These are phyloP conservation scores for Yponomeuta plumbellus DNA, from an alignment of 2,888 invertebrate species.

Conservation along the genomic window DNA sequence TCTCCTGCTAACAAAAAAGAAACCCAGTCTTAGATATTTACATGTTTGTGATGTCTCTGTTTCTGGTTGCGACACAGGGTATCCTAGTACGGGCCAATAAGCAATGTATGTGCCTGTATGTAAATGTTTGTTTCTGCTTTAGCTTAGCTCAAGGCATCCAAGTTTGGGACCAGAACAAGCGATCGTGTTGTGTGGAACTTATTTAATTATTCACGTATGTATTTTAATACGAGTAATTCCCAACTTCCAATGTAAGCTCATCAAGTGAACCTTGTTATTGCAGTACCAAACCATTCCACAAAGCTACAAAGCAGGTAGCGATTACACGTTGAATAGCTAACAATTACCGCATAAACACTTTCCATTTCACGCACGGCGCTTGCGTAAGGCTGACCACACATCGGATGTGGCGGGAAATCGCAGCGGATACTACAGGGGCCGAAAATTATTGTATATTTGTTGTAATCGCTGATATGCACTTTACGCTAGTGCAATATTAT, in stretches of 20 bases:
- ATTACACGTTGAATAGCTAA: neutral
- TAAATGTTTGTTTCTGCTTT: too few species aligned
- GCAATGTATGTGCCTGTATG: too few species aligned
- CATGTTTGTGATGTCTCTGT: too few species aligned
- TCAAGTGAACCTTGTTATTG: neutral
- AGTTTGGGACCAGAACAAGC: too few species aligned
- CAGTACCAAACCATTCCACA: neutral
- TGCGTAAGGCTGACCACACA: neutral
- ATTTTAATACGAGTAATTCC: neutral
- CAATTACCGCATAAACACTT: conserved; percentile 1
- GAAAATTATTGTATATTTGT: neutral
- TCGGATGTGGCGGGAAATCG: neutral
- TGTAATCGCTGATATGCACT: neutral
- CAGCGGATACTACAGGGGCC: neutral
- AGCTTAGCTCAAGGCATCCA: too few species aligned
- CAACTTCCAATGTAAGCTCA: too few species aligned
- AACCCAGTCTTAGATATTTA: too few species aligned
- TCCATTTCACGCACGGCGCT: neutral
- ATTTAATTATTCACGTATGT: too few species aligned
- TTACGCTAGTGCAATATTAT: neutral
- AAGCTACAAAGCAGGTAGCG: neutral
- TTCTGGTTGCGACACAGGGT: too few species aligned
- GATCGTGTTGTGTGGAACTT: too few species aligned
- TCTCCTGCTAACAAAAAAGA: too few species aligned
- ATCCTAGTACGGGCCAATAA: too few species aligned